phyloP scores from a whole-genome alignment of 2,113 vertebrate species.

The Cryptotis parvus region DNA sequence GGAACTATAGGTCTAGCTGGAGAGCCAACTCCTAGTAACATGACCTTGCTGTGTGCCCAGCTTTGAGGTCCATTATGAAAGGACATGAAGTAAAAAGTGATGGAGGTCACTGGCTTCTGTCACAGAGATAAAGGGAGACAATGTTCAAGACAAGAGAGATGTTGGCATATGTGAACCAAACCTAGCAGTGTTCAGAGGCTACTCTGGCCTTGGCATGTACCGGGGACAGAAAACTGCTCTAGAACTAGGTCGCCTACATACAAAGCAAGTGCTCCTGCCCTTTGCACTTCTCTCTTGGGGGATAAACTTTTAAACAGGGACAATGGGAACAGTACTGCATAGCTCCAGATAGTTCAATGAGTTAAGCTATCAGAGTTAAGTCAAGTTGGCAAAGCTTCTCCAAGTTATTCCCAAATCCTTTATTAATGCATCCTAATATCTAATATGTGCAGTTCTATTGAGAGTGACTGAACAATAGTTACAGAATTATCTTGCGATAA shows the following conservation, averaged over 20 bases:
- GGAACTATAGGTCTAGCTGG: background rate
- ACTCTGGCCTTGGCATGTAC: no score
- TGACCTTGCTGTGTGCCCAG: background rate
- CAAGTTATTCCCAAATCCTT: background rate
- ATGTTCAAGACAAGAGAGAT: background rate
- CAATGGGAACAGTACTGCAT: background rate
- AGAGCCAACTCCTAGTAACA: no score
- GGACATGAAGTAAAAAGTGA: background rate
- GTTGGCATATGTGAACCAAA: no score
- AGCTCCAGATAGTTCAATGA: background rate
- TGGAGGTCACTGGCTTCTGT: background rate
- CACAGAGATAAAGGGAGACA: background rate
- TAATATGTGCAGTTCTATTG: constrained; percentile 65
- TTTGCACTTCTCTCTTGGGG: no score
- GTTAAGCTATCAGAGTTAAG: constrained; percentile 11
- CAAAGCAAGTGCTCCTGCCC: no score
- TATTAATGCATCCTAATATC: background rate
- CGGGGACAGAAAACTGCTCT: no score
- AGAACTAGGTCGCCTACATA: no score
- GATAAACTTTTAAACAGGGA: background rate
- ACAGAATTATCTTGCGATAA: constrained; percentile 64
- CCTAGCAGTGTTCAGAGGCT: no score
- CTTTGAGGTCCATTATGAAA: background rate
- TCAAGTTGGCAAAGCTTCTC: background rate
- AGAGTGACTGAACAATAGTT: constrained; percentile 58